Conservation (phyloP, 2,888 invertebrate genomes). For the Emmelina monodactyla region DNA sequence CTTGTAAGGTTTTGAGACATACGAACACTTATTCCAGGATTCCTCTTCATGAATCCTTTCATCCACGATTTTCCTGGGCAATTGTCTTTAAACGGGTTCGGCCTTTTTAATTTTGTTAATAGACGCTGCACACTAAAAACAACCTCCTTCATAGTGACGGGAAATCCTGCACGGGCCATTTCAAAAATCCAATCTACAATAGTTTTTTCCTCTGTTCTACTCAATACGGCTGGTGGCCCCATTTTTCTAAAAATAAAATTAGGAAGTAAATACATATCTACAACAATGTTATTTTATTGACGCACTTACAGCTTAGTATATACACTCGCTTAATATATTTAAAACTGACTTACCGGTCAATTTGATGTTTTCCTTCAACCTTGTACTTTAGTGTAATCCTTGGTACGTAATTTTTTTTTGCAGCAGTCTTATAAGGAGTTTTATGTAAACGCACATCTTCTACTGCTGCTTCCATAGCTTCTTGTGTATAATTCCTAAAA, state of each 20-base stretch:
- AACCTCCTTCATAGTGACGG: constrained; percentile 14
- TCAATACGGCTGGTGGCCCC: constrained; percentile 16
- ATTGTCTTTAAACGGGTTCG: constrained; percentile 12
- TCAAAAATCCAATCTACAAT: constrained; percentile 16
- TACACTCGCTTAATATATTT: too few relatives aligned
- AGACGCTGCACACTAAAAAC: constrained; percentile 15
- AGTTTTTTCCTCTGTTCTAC: constrained; percentile 13
- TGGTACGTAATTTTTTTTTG: constrained; percentile 19
- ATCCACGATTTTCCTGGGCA: constrained; percentile 15
- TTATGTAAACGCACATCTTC: constrained; percentile 18
- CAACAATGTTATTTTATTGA: too few relatives aligned
- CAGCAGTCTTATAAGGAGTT: constrained; percentile 18
- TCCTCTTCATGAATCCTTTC: constrained; percentile 11
- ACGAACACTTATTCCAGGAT: constrained; percentile 14
- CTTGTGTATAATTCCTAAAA: constrained; percentile 17
- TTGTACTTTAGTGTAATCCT: constrained; percentile 15
- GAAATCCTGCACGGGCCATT: constrained; percentile 13
- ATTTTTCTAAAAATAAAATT: too few relatives aligned
- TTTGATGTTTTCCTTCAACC: background rate
- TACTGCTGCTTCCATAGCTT: constrained; percentile 17
- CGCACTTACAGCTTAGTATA: too few relatives aligned
- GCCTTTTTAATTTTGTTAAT: constrained; percentile 11
- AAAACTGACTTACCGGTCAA: too few relatives aligned
- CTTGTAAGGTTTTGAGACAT: constrained; percentile 15
- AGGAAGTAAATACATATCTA: too few relatives aligned